Evolutionary conservation across 2,888 invertebrate genomes (phyloP).

Genomic region (Pyrrhia umbra): DNA sequence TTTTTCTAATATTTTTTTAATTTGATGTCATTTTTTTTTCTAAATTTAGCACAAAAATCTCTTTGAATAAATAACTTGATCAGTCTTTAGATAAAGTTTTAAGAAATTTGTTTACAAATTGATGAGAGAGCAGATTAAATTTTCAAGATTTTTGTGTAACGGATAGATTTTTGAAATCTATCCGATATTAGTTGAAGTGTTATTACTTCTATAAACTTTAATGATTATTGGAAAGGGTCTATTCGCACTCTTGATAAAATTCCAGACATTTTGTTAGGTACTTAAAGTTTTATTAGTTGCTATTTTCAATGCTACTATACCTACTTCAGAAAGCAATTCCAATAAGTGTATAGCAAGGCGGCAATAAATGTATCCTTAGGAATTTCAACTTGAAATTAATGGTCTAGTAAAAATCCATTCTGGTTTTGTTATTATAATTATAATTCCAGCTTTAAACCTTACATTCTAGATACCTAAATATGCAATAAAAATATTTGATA

Average conservation of each 20-base stretch:
- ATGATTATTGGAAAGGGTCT: slow-evolving; percentile 30
- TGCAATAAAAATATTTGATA: too few relatives aligned
- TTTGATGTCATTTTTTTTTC: too few relatives aligned
- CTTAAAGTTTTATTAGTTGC: slow-evolving; percentile 23
- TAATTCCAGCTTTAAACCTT: background rate
- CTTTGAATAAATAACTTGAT: slow-evolving; percentile 4
- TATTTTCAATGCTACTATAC: slow-evolving; percentile 23
- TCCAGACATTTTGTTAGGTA: slow-evolving; percentile 16
- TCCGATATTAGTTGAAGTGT: slow-evolving; percentile 25
- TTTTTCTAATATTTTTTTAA: too few relatives aligned
- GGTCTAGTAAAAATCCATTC: background rate
- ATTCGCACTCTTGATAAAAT: slow-evolving; percentile 24
- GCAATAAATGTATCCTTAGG: too few relatives aligned
- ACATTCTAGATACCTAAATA: background rate
- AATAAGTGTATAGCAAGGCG: slow-evolving; percentile 10
- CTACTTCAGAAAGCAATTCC: slow-evolving; percentile 27
- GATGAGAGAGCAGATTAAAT: slow-evolving; percentile 18
- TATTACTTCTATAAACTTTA: slow-evolving; percentile 44
- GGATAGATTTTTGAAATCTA: slow-evolving; percentile 36
- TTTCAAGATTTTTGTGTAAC: slow-evolving; percentile 27
- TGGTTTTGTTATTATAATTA: background rate
- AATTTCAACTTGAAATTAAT: background rate
- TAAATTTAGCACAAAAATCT: background rate
- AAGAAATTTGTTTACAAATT: slow-evolving; percentile 5
- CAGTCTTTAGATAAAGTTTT: slow-evolving; percentile 7